Evolutionary conservation across 2,113 vertebrate species (phyloP).

Genomic region (Pycnonotus jocosus): DNA sequence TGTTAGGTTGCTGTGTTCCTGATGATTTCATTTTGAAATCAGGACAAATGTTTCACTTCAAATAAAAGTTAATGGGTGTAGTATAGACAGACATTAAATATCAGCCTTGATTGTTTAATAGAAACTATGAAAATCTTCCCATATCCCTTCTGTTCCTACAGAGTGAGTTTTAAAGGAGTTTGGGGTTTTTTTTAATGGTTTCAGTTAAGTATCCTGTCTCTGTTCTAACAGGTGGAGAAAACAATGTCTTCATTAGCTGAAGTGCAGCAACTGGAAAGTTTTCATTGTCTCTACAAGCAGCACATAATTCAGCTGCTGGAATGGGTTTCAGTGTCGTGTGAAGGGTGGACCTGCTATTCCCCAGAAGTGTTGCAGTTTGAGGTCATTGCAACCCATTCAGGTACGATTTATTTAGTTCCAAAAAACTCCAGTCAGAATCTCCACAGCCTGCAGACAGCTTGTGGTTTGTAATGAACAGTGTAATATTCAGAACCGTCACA

Average conservation of each 20-base stretch:
- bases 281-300: conserved; percentile 74
- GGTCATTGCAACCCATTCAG: conserved; percentile 80
- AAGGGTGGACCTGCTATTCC: conserved; percentile 79
- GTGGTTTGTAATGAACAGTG: background rate
- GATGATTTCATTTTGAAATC: background rate
- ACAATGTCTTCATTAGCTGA: conserved; percentile 71
- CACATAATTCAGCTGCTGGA: conserved; percentile 81
- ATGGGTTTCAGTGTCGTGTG: conserved; percentile 74
- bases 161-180: background rate
- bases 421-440: background rate
- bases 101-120: background rate
- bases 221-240: conserved; percentile 75
- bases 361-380: conserved; percentile 81
- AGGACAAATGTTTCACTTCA: background rate
- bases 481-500: background rate
- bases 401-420: conserved; percentile 42
- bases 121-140: background rate
- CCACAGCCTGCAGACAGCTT: background rate
- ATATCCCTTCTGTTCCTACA: background rate
- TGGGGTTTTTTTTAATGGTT: background rate
- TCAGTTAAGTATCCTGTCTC: background rate
- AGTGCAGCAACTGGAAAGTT: conserved; percentile 66
- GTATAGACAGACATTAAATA: background rate
- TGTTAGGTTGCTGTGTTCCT: background rate
- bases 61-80: background rate